Evolutionary conservation across 2,113 vertebrate genomes (phyloP), one percentile per base, ranked within the genome.

Genomic region (Agelaius tricolor): DNA sequence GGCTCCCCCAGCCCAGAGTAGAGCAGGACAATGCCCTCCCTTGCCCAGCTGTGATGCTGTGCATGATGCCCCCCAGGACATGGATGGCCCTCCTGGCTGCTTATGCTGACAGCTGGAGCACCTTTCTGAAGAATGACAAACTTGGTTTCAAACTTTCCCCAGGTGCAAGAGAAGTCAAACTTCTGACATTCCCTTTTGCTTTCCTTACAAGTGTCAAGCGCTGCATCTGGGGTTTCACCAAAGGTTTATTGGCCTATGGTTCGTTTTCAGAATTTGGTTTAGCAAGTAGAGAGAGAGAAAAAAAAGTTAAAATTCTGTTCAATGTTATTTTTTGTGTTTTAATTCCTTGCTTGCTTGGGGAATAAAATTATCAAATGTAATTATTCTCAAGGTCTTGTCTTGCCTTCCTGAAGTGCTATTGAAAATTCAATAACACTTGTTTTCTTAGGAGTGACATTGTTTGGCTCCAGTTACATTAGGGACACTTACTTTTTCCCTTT

Each of bases 341-440:
- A 85, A 85, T 91, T 73, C 31, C 46, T 72, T 88, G 13, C 37
- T 94, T 85, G 19, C 54, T 83, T 69, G 33, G 71, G 87, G 67
- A 95, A 88, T 90, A 90, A 92, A 83, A 73, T n/a, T 39, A 88
- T 41, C 49, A 37, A 37, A 89, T 62, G 59, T 75, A 87, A 76
- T 92, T 92, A 92, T 86, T 82, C 69, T 92, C 65, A 87, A 92
- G 47, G 66, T 84, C 77, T 88, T 77, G 57, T 82, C 74, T 91
- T 54, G 23, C 49, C 22, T 89, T 87, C 15, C 59, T 86, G 30
- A 94, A 87, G 49, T 23, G 28, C 72, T 84, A 44, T 7, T 90
- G 66, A 73, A 89, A 95, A 89, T 78, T 80, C 73, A 79, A 1
- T 79, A 92, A 88, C 59, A 62, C 18, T 49, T 92, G 44, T 92